Evolutionary conservation across 2,888 invertebrate genomes (phyloP), one percentile per base, ranked within the genome.

Genomic region (Plutella xylostella): DNA sequence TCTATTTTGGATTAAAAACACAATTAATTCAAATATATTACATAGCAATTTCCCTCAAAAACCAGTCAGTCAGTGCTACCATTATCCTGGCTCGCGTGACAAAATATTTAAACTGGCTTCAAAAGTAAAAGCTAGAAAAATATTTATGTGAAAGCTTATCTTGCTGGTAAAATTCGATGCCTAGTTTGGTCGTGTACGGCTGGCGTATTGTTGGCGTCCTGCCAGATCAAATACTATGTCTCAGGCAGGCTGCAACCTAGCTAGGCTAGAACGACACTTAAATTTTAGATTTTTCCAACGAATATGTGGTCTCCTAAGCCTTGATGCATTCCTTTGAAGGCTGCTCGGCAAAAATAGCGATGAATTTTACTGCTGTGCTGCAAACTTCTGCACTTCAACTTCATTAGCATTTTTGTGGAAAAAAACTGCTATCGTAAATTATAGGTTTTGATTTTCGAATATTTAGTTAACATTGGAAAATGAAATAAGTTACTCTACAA

Each of bases 151-250:
- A 49, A 59, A 66, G 63, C 56, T 61, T 64, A 67, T 73, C 66
- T 70, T 60, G 68, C 68, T 65, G 66, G 65, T 72, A 70, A 72
- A 73, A 65, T 69, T 65, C 65, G 61, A 71, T 67, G 69, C 62
- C 64, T 65, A 71, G 68, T 69, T 71, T 65, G 72, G 61, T 60
- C 54, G 58, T 57, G 61, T 59, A 61, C 58, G 58, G 51, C 61
- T 63, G 60, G 68, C 69, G 70, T 71, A 73, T 72, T 67, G 65
- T 69, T 78, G 78, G 78, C 71, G 22, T 42, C 30, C 22, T 56
- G 77, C 79, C 78, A 79, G 70, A 62, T 63, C 68, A 68, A 74
- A 76, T 74, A 63, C 60, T 58, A 58, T 58, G 58, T 60, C 57
- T 58, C 58, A 59, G 58, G 61, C 60, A 59, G 55, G 50, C 54